Evolutionary conservation across 2,113 vertebrate species (phyloP).

Genomic region (Pangasianodon gigas): DNA sequence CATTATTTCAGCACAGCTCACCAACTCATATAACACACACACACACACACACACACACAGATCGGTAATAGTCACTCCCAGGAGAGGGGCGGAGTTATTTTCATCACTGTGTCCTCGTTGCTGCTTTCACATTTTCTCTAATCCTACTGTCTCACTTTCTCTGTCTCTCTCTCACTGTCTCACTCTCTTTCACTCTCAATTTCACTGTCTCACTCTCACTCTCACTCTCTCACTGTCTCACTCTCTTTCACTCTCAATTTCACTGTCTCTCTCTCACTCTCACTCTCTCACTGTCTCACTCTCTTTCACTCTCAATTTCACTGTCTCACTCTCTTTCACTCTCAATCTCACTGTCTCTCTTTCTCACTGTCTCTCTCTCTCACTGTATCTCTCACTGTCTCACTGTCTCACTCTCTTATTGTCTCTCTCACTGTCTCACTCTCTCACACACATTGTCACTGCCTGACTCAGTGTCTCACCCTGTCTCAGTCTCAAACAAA

Average conservation of each 20-base stretch:
- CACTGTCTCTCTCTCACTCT: too few relatives aligned
- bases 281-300: too few relatives aligned
- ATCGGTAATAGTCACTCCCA: neutral
- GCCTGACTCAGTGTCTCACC: neutral
- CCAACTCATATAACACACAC: neutral
- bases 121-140: neutral
- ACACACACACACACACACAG: neutral
- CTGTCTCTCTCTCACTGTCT: neutral
- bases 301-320: neutral
- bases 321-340: neutral
- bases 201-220: neutral
- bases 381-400: too few relatives aligned
- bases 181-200: neutral
- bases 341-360: too few relatives aligned
- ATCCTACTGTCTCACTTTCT: neutral
- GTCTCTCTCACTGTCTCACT: neutral
- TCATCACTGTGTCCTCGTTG: constrained; percentile 1
- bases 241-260: neutral
- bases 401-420: neutral
- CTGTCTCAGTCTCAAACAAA: neutral
- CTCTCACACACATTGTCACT: neutral
- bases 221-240: neutral
- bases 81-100: neutral
- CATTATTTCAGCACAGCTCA: neutral
- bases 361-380: too few relatives aligned